These are phyloP conservation scores for Spicauda simplicius DNA, from an alignment of 2,888 invertebrate species.

Conservation along the genomic window DNA sequence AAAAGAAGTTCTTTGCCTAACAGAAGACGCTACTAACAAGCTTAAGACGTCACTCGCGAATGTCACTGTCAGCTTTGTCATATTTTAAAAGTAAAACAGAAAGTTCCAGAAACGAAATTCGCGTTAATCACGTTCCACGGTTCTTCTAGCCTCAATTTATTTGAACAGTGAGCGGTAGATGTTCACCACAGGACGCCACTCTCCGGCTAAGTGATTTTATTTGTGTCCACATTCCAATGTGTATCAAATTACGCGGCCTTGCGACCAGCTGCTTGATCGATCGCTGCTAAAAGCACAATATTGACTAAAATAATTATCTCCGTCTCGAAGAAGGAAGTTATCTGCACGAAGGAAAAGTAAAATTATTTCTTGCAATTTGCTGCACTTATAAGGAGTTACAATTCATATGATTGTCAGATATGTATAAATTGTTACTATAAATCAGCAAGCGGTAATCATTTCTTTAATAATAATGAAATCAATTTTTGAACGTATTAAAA, in stretches of 20 bases:
- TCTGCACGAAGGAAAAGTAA: constrained; percentile 5
- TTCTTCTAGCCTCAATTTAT: constrained; percentile 48
- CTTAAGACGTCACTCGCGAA: constrained; percentile 49
- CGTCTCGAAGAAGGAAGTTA: constrained; percentile 37
- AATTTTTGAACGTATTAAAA: neutral
- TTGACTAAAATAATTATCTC: constrained; percentile 51
- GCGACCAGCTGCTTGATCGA: constrained; percentile 81
- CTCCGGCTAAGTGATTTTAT: constrained; percentile 82
- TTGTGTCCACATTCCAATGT: constrained; percentile 83
- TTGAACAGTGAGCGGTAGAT: constrained; percentile 64
- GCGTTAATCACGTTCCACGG: constrained; percentile 44
- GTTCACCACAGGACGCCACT: constrained; percentile 78
- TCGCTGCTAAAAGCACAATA: constrained; percentile 71
- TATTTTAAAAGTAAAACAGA: constrained; percentile 42
- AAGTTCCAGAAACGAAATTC: constrained; percentile 42
- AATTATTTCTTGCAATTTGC: constrained; percentile 24
- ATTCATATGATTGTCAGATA: constrained; percentile 29
- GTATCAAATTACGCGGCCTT: constrained; percentile 79
- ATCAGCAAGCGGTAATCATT: neutral
- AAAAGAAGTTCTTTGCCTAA: constrained; percentile 40
- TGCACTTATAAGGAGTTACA: constrained; percentile 25
- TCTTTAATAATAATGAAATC: neutral
- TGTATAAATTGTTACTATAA: constrained; percentile 15
- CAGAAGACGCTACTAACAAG: constrained; percentile 48
- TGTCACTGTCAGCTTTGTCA: constrained; percentile 46